Base-by-base conservation (phyloP, 2,888 invertebrate genomes). In the Clanis bilineata region DNA sequence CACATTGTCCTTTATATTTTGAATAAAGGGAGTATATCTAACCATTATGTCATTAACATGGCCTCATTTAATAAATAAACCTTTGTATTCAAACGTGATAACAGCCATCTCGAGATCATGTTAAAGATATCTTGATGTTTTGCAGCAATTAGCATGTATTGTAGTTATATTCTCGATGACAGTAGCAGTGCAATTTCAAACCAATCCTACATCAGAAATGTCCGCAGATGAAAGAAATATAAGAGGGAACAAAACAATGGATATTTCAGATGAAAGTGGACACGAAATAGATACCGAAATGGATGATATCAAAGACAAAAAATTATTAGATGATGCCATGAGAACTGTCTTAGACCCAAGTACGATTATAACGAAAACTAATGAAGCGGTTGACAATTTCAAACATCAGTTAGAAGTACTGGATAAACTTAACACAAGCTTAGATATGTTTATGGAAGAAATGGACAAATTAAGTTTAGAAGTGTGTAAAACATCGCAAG, bases 381-480 rank as follows among this genome's bases (percentile, higher is more conserved):
- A 70, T 54, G 84, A 87, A 60, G 74, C 79, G 23, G 74, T 84
- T 18, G 80, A 88, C 45, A 76, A 73, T 44, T 87, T 86, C 59
- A 88, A 84, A 72, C 65, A 70, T 62, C 82, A 87, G 59, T 65
- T 91, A 64, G 82, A 85, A 41, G 82, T 83, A 63, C 66, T 91
- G 60, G 80, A 85, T 58, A 84, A 81, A 64, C 77, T 69, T 32
- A 90, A 88, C 69, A 69, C 74, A 7, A 84, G 83, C 21, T 62
- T 90, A n/a, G 83, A 88, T 21, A 61, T 67, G 0, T 92, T 90
- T 66, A 87, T 92, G 82, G 80, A 86, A 1, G 83, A 84, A 70
- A 90, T 92, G 90, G 91, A 91, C 67, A 85, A 84, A 60, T 67
- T 92, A 59, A 91, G 88, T 72, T 80, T 88, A 59, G 88, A 88